Base-by-base conservation (phyloP, 2,797 vertebrate genomes). In the Telmatherina bonti region DNA sequence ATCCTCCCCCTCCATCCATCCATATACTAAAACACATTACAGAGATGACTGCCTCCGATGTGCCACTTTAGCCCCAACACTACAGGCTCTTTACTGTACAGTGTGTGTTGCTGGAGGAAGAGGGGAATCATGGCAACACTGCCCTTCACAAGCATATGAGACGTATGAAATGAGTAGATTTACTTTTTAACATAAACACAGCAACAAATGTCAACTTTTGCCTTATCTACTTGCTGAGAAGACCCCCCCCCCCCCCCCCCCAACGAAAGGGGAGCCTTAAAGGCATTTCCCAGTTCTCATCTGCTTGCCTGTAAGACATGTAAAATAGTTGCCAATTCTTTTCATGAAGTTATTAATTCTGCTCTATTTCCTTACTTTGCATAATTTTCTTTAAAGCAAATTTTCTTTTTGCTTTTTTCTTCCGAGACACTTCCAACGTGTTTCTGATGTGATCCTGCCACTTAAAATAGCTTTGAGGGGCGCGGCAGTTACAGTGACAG, bases 21-120 rank as follows among this genome's bases (percentile, higher is more conserved):
- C 87, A 85, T 89, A 83, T 59, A 68, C 79, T 91, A 87, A 90
- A 91, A 79, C 87, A 87, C 85, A 87, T 92, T 88, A 89, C 87
- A 87, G 78, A 90, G 91, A 85, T 90, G 89, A 85, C 86, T 91
- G 89, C 82, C 75, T 87, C 84, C 62, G 30, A 88, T 83, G 85
- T 90, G 90, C 83, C 83, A 85, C 78, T 79, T 83, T 64, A 47
- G 73, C 76, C 74, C 65, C 51, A 62, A 70, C 81, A 57, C 70
- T 69, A 62, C 84, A 72, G 82, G 57, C 72, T 72, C 71, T 65
- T 67, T 52, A 27, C 84, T 84, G 80, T 70, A 59, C 45, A n/a
- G n/a, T 68, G 68, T 64, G 71, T 57, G 64, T 54, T 2, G 22
- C 76, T 81, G 51, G 58, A 82, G 66, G 55, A 70, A 11, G 35